A percentile compares a stretch with the other conserved stretches of the same genome.
Evolutionary conservation across 1,140 invertebrate species (phyloP).

Genomic region (Diachasma alloeum): DNA sequence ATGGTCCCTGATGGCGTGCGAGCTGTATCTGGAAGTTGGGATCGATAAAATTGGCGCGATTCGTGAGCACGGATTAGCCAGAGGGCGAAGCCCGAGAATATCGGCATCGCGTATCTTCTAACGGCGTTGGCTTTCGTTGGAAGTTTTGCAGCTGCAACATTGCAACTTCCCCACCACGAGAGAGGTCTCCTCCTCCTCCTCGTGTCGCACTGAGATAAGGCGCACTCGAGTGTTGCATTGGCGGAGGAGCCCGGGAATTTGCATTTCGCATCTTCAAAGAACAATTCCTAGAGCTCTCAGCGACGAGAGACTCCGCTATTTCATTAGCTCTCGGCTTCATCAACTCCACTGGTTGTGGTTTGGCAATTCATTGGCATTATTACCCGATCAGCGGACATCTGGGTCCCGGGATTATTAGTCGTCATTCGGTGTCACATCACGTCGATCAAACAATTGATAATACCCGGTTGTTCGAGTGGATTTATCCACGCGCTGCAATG

Average conservation of each 20-base stretch:
- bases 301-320: too few relatives aligned
- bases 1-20: neutral
- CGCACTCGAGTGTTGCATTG: constrained; percentile 8
- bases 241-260: neutral
- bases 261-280: neutral
- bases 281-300: neutral
- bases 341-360: too few relatives aligned
- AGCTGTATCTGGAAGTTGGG: neutral
- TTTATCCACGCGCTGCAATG: constrained; percentile 29
- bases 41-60: constrained; percentile 11
- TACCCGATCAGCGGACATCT: too few relatives aligned
- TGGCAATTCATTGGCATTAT: too few relatives aligned
- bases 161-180: neutral
- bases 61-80: constrained; percentile 6
- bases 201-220: neutral
- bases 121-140: neutral
- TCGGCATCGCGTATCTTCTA: constrained; percentile 9
- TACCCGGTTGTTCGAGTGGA: constrained; percentile 35
- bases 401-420: constrained; percentile 18
- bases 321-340: too few relatives aligned
- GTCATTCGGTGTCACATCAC: constrained; percentile 6
- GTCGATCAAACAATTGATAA: neutral
- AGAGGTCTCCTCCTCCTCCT: neutral
- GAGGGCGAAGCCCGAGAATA: neutral
- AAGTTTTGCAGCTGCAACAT: constrained; percentile 16